Conservation (phyloP, 2,113 vertebrate species). For the Eudyptes chrysolophus region DNA sequence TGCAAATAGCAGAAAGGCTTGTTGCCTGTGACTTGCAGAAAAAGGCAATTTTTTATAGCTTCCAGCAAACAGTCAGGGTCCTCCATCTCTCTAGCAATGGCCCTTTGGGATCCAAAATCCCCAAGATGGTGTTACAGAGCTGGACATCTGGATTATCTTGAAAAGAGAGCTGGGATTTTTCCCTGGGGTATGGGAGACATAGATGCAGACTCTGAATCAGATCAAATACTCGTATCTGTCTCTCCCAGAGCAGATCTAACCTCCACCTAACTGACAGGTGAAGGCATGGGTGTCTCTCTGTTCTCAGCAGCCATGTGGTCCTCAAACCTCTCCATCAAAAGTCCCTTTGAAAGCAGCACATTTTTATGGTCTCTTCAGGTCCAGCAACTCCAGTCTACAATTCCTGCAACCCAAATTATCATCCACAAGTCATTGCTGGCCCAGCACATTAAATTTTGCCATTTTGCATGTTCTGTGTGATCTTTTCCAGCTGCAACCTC, state of each 20-base stretch:
- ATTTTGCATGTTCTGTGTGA: neutral
- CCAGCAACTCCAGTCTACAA: neutral
- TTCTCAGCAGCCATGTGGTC: neutral
- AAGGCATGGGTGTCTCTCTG: neutral
- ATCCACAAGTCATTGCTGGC: neutral
- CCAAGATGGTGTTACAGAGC: neutral
- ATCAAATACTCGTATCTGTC: neutral
- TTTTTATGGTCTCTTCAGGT: neutral
- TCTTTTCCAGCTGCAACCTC: slow-evolving; percentile 69
- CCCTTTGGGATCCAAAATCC: neutral
- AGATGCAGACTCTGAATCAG: neutral
- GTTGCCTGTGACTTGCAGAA: neutral
- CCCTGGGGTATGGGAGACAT: neutral
- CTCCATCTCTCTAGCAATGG: neutral
- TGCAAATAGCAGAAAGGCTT: neutral
- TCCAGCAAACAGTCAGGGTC: neutral
- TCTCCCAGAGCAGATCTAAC: neutral
- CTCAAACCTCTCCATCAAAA: neutral
- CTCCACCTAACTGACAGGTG: neutral
- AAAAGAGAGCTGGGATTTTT: neutral
- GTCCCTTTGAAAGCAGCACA: neutral
- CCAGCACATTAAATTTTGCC: neutral
- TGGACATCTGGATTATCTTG: neutral
- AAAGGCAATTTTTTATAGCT: neutral
- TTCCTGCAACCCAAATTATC: neutral